phyloP scores from a whole-genome alignment of 2,113 vertebrate species.

The Podiceps cristatus region DNA sequence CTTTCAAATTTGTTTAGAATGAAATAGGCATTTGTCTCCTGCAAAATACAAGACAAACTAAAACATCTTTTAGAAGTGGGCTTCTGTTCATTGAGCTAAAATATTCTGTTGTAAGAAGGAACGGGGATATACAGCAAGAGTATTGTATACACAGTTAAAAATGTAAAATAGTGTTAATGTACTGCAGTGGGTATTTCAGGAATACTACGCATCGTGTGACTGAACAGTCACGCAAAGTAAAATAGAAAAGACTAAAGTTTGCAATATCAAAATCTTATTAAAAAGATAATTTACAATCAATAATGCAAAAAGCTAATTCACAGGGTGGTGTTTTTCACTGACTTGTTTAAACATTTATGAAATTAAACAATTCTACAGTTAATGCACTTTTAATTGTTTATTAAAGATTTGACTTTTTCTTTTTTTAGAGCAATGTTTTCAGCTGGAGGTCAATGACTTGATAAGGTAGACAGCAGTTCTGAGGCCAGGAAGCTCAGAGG shows the following conservation, averaged over 20 bases:
- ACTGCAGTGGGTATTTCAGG: constrained; percentile 49
- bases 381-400: constrained; percentile 78
- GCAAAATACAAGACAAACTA: constrained; percentile 70
- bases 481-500: constrained; percentile 56
- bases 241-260: constrained; percentile 60
- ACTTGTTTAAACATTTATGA: constrained; percentile 74
- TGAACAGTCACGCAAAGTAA: not conserved
- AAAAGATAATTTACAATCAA: constrained; percentile 73
- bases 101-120: constrained; percentile 62
- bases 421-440: constrained; percentile 72
- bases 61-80: constrained; percentile 33
- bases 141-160: constrained; percentile 57
- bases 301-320: constrained; percentile 77
- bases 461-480: constrained; percentile 66
- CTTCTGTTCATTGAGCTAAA: constrained; percentile 26
- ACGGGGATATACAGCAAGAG: constrained; percentile 60
- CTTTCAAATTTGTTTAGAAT: constrained; percentile 72
- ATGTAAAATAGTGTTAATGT: constrained; percentile 63
- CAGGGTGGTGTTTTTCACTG: constrained; percentile 77
- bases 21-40: constrained; percentile 72
- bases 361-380: constrained; percentile 73
- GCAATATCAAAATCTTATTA: constrained; percentile 70
- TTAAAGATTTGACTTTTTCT: constrained; percentile 67
- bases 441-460: constrained; percentile 68
- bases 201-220: not conserved